Evolutionary conservation across 2,797 vertebrate genomes (phyloP), one percentile per base, ranked within the genome.

Genomic region (Sardinella longiceps): DNA sequence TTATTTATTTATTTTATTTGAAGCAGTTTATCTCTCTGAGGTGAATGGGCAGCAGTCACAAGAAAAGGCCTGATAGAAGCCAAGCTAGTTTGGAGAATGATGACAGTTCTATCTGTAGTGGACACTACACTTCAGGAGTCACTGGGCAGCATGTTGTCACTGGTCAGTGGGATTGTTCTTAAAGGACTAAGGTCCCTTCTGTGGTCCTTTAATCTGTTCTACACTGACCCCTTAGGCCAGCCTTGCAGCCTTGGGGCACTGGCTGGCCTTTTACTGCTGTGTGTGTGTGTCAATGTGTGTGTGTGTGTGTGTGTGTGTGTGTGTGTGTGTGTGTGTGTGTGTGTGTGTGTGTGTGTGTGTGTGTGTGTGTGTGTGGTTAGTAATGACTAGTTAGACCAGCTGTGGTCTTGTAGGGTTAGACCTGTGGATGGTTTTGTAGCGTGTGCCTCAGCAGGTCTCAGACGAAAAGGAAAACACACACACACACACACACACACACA

Each of bases 371-470:
- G 60, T 66, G 60, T 66, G 63, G 66, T 74, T 20, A 74, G 66
- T 74, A 74, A 74, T 74, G 66, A 74, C 66, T 74, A 74, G 66
- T 33, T 74, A 20, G 66, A 39, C 66, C 66, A 74, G 18, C 30
- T 74, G 66, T 74, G 66, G 66, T 74, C 66, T 18, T 74, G 66
- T 74, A 37, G 66, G 66, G 33, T 74, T 74, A 74, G 14, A 74
- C 66, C 66, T 74, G 66, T 74, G 66, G 66, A 74, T 74, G 66
- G 66, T 74, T 37, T 30, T 12, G 18, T 74, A 33, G 66, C 39
- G 66, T 37, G 66, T 74, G 30, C 10, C 66, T 74, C 66, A 74
- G 66, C 66, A 74, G 66, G 33, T 37, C 12, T 74, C 30, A 74
- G 3, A 74, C 53, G 23, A 7, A 56, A 20, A 20, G 53, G 53